A percentile compares a stretch with the other conserved stretches of the same genome.
Conservation (phyloP, 2,113 vertebrate genomes). For the Tricholaema leucomelas region DNA sequence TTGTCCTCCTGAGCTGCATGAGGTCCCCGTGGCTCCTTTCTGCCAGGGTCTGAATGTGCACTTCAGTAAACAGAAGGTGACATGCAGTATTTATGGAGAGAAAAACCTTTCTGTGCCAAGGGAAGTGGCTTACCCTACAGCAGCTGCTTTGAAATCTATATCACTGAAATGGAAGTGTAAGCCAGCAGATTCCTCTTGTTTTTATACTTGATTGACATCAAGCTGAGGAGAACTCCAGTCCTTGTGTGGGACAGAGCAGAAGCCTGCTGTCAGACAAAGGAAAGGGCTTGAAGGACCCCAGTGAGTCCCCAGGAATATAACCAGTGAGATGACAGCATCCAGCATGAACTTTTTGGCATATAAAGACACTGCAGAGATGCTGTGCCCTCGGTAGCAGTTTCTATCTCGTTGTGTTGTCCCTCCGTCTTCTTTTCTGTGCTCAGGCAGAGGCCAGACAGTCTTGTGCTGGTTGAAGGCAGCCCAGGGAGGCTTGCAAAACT, state of each 20-base stretch:
- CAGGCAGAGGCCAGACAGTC: not conserved
- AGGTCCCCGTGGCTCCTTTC: not conserved
- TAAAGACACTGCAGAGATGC: not conserved
- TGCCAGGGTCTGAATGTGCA: not conserved
- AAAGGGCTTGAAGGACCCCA: not conserved
- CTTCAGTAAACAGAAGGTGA: not conserved
- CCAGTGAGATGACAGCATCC: not conserved
- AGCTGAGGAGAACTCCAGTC: not conserved
- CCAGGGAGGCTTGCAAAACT: constrained; percentile 30
- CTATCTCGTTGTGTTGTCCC: not conserved
- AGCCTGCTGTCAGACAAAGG: not conserved
- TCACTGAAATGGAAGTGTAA: not conserved
- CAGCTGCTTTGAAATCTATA: not conserved
- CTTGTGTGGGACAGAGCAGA: not conserved
- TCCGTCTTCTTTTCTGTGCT: not conserved
- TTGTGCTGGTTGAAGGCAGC: not conserved
- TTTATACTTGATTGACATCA: not conserved
- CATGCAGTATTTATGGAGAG: not conserved
- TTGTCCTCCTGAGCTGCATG: not conserved
- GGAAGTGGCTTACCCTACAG: not conserved
- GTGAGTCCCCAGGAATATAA: not conserved
- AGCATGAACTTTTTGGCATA: not conserved
- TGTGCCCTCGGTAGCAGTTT: not conserved
- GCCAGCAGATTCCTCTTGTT: not conserved
- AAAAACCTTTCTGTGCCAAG: not conserved